Evolutionary conservation across 2,113 vertebrate species (phyloP), one percentile per base, ranked within the genome.

Genomic region (Pygathrix nemaeus): DNA sequence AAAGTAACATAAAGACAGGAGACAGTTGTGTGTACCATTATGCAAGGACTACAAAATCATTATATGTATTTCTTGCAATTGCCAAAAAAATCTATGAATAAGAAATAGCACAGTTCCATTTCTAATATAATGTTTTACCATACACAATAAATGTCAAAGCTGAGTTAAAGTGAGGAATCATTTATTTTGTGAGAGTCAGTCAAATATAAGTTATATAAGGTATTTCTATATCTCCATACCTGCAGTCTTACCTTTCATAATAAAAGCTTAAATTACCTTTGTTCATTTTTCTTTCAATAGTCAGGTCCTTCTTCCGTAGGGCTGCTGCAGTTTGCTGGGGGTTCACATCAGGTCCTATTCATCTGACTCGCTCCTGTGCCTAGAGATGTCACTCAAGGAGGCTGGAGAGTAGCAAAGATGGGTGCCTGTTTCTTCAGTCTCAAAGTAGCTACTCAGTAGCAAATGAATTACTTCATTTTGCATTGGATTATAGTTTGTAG

Each of bases 221-320:
- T 96, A 96, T 97, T 97, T 98, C 96, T 98, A 5, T 96, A 97
- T 97, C 97, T 98, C 94, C 98, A 90, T 97, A 96, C 95, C 97
- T 97, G 96, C 35, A 86, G 93, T 97, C 93, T 13, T 64, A 96
- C 98, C 93, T 98, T 98, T 98, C 98, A 93, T 96, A 97, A 98
- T 97, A 90, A 97, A 97, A 92, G 59, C 98, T 98, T 97, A 98
- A 98, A 98, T 98, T 97, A 98, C 95, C 73, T 98, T 96, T 97
- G 94, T 20, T 55, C 52, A 2, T 55, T 55, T 55, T 55, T 55
- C 52, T 55, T 55, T 55, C 52, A 55, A 20, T 18, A 55, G 52
- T 55, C 52, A 55, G 52, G 52, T 55, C 52, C 52, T 18, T 55
- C 52, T 55, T 55, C 52, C 2, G 0, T 20, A 55, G 52, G 52